Percentiles rank a stretch among this genome's conserved stretches.
Conservation (phyloP, 2,888 invertebrate species). For the Brachypterus glaber region DNA sequence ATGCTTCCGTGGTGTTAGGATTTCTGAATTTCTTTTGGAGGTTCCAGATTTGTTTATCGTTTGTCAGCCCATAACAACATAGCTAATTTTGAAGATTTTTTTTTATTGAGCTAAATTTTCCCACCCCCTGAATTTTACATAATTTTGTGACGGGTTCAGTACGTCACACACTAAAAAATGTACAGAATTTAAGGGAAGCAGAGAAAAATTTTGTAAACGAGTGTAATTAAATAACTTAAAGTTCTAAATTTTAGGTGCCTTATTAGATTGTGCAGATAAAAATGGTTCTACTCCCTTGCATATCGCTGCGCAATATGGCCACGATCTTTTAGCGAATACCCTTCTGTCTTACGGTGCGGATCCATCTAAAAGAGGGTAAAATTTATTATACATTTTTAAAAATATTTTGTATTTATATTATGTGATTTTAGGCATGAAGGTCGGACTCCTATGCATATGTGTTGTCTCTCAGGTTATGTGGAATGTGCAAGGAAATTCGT, state of each 20-base stretch:
- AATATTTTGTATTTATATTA: background rate
- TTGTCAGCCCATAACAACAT: too few relatives aligned
- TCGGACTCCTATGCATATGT: slow-evolving; percentile 52
- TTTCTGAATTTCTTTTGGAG: too few relatives aligned
- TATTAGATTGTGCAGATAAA: slow-evolving; percentile 48
- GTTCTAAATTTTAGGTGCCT: slow-evolving; percentile 36
- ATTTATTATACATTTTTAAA: slow-evolving; percentile 4
- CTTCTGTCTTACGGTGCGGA: slow-evolving; percentile 44
- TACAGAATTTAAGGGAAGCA: too few relatives aligned
- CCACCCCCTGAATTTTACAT: too few relatives aligned
- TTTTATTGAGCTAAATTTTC: too few relatives aligned
- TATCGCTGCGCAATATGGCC: slow-evolving; percentile 53
- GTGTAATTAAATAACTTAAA: background rate
- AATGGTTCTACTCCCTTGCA: slow-evolving; percentile 53
- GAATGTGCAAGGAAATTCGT: slow-evolving; percentile 51
- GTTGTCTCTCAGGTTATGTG: slow-evolving; percentile 52
- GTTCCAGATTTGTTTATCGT: too few relatives aligned
- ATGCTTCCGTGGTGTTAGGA: too few relatives aligned
- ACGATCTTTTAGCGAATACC: slow-evolving; percentile 47
- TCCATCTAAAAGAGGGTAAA: slow-evolving; percentile 40
- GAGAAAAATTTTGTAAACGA: background rate
- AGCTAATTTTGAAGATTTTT: too few relatives aligned
- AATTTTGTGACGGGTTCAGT: too few relatives aligned
- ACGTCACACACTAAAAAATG: too few relatives aligned
- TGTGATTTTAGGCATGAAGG: slow-evolving; percentile 39